A percentile compares a stretch with the other conserved stretches of the same genome.
Conservation (phyloP, 37 sponge, comb jelly and placozoan species). For the Axinella damicornis region DNA sequence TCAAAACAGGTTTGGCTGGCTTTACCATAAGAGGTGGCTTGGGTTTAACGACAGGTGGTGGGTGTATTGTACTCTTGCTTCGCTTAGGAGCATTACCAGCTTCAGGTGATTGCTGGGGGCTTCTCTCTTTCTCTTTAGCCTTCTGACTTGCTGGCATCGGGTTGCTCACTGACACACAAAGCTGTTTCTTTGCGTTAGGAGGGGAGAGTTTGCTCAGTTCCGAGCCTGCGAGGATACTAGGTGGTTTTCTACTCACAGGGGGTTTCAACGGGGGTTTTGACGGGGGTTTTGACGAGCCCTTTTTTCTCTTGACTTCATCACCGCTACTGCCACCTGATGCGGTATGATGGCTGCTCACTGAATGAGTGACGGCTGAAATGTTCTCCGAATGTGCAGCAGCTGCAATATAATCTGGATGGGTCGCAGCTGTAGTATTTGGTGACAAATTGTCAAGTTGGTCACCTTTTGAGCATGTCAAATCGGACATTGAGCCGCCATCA, state of each 20-base stretch:
- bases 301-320: background rate
- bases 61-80: background rate
- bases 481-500: constrained; percentile 1
- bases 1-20: constrained; percentile 24
- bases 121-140: background rate
- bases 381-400: no score
- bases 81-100: no score
- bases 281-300: background rate
- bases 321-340: no score
- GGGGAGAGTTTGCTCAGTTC: no score
- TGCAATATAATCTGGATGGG: no score
- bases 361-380: no score
- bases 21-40: constrained; percentile 34
- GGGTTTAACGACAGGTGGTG: background rate
- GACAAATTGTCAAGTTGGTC: background rate
- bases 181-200: background rate
- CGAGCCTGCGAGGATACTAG: no score
- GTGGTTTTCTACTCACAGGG: no score
- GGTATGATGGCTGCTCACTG: background rate
- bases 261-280: background rate
- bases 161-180: constrained; percentile 15
- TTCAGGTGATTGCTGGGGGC: background rate
- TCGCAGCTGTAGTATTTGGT: no score
- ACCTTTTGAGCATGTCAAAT: background rate
- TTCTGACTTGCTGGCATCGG: background rate